Evolutionary conservation across 2,113 vertebrate species (phyloP).

Genomic region (Taurulus bubalis): DNA sequence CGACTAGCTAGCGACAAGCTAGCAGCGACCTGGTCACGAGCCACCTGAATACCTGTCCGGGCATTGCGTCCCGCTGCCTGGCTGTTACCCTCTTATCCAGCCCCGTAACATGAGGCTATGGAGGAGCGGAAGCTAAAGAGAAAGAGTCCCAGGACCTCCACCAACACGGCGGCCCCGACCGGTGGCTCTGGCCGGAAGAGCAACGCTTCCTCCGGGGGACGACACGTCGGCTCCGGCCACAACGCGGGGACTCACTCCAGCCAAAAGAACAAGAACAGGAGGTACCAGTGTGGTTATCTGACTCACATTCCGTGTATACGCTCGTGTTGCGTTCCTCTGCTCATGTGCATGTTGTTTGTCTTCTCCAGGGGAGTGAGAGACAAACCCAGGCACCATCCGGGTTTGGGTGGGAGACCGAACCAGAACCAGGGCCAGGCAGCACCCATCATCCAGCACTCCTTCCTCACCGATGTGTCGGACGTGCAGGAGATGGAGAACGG

Average conservation of each 20-base stretch:
- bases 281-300: slow-evolving; percentile 72
- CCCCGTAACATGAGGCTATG: slow-evolving; percentile 82
- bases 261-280: slow-evolving; percentile 90
- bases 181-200: slow-evolving; percentile 63
- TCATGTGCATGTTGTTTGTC: neutral
- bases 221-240: slow-evolving; percentile 87
- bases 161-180: slow-evolving; percentile 75
- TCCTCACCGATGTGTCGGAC: slow-evolving; percentile 97
- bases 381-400: slow-evolving; percentile 85
- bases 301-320: neutral
- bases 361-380: slow-evolving; percentile 86
- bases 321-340: no score
- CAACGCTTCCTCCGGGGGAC: slow-evolving; percentile 80
- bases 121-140: slow-evolving; percentile 94
- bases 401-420: slow-evolving; percentile 58
- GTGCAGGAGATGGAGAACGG: slow-evolving; percentile 99
- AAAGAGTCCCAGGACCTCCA: slow-evolving; percentile 90
- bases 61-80: neutral
- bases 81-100: no score
- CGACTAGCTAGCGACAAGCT: slow-evolving; percentile 24
- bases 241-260: slow-evolving; percentile 83
- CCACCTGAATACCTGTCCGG: neutral
- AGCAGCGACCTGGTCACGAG: slow-evolving; percentile 9
- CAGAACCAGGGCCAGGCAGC: slow-evolving; percentile 86
- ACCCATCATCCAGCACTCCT: slow-evolving; percentile 93